Percentiles rank a stretch among this genome's conserved stretches.
These are phyloP conservation scores for Arbacia lixula DNA, from an alignment of 53 echinoderm and acorn worm species.

Conservation along the genomic window DNA sequence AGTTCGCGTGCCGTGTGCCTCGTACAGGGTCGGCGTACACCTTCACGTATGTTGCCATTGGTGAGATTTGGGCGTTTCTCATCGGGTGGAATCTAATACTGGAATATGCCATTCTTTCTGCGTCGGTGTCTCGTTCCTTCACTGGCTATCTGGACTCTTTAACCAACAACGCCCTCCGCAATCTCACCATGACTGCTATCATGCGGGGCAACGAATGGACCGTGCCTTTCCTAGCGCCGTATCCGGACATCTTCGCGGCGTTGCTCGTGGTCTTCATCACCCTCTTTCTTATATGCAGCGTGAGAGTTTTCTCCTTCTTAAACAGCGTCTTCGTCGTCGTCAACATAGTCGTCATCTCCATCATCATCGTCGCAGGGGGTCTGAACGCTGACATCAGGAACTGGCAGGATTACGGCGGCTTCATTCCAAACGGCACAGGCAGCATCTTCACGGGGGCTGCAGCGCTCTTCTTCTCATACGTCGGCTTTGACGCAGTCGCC, in stretches of 20 bases:
- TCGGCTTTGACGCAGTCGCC: conserved; percentile 78
- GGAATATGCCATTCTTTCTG: conserved; percentile 74
- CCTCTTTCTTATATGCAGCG: conserved; percentile 56
- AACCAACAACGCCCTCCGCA: conserved; percentile 49
- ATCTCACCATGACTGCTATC: conserved; percentile 61
- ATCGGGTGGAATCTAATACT: conserved; percentile 86
- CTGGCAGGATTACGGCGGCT: conserved; percentile 55
- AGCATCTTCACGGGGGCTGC: conserved; percentile 70
- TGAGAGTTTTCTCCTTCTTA: conserved; percentile 49
- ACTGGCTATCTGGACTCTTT: conserved; percentile 83
- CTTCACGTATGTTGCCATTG: conserved; percentile 72
- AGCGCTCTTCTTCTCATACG: conserved; percentile 71
- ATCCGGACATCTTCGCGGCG: conserved; percentile 67
- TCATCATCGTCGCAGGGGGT: conserved; percentile 23
- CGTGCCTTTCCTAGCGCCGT: conserved; percentile 59
- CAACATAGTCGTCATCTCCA: background rate
- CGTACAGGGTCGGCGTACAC: conserved; percentile 84
- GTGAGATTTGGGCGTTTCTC: conserved; percentile 83
- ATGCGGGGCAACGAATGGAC: conserved; percentile 55
- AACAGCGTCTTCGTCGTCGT: conserved; percentile 31
- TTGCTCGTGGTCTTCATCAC: conserved; percentile 41
- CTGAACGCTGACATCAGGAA: conserved; percentile 25
- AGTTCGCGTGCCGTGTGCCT: conserved; percentile 81
- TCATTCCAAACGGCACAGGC: conserved; percentile 58
- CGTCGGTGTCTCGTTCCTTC: conserved; percentile 70